Evolutionary conservation across 2,888 invertebrate species (phyloP).

Genomic region (Cheilosia vernalis): DNA sequence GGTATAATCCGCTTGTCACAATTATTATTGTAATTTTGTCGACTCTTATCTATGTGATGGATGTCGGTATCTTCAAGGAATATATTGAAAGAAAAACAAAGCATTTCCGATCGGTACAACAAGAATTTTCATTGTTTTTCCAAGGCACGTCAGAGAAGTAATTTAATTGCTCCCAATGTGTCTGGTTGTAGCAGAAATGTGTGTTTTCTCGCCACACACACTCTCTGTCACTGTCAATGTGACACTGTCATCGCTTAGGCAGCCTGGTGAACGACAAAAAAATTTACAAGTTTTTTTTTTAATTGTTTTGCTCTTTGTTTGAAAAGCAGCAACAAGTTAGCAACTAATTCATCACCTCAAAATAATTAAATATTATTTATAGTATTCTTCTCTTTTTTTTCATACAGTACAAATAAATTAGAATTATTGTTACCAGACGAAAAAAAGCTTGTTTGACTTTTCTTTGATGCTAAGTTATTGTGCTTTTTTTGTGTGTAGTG

Average conservation of each 20-base stretch:
- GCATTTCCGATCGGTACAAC: constrained; percentile 46
- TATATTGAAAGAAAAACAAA: constrained; percentile 7
- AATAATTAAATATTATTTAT: constrained; percentile 61
- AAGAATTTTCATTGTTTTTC: constrained; percentile 57
- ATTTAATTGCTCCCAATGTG: constrained; percentile 72
- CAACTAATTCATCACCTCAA: constrained; percentile 67
- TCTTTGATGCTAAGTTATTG: constrained; percentile 19
- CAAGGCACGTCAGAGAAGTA: constrained; percentile 58
- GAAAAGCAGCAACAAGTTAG: constrained; percentile 35
- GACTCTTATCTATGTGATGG: constrained; percentile 2
- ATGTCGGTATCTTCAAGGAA: constrained; percentile 42
- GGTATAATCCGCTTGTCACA: constrained; percentile 42
- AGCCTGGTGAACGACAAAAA: neutral
- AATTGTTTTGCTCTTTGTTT: constrained; percentile 35
- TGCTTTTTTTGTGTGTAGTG: constrained; percentile 28
- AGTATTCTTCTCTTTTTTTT: neutral
- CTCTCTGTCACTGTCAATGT: constrained; percentile 45
- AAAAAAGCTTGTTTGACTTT: neutral
- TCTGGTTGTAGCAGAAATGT: constrained; percentile 41
- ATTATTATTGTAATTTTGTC: constrained; percentile 11
- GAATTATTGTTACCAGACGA: constrained; percentile 19
- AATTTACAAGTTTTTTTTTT: neutral
- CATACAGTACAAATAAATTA: constrained; percentile 27
- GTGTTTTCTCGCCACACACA: constrained; percentile 33
- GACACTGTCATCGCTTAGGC: constrained; percentile 16